A percentile compares a stretch with the other conserved stretches of the same genome.
phyloP scores from a whole-genome alignment of 2,113 vertebrate species.

The Phoenicopterus ruber region DNA sequence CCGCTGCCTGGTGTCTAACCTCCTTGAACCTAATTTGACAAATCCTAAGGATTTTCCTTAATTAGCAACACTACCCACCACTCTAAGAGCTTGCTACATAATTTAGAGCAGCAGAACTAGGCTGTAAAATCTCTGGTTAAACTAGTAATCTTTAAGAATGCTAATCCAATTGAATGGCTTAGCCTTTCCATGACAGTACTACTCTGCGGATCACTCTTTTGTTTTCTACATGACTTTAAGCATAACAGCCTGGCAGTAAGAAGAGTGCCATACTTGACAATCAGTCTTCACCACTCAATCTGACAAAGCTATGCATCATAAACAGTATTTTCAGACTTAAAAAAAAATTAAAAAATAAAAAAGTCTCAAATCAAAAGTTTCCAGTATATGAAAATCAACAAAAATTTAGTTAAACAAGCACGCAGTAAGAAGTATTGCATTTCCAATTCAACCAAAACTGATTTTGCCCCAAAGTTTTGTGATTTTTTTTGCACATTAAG shows the following conservation, averaged over 20 bases:
- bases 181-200: background rate
- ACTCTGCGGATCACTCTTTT: background rate
- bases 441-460: background rate
- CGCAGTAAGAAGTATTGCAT: background rate
- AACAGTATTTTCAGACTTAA: background rate
- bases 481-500: background rate
- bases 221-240: background rate
- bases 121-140: constrained; percentile 8
- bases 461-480: background rate
- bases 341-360: background rate
- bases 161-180: constrained; percentile 53
- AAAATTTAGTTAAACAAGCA: background rate
- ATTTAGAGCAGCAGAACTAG: constrained; percentile 20
- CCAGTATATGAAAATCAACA: background rate
- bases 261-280: background rate
- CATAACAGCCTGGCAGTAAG: background rate
- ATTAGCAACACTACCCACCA: constrained; percentile 27
- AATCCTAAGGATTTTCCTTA: constrained; percentile 61
- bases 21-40: constrained; percentile 21
- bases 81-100: background rate
- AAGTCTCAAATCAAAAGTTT: background rate
- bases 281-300: background rate
- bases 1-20: background rate
- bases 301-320: background rate
- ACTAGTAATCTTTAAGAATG: constrained; percentile 54